Conservation (phyloP, 2,113 vertebrate species). For the Glaucidium brasilianum region DNA sequence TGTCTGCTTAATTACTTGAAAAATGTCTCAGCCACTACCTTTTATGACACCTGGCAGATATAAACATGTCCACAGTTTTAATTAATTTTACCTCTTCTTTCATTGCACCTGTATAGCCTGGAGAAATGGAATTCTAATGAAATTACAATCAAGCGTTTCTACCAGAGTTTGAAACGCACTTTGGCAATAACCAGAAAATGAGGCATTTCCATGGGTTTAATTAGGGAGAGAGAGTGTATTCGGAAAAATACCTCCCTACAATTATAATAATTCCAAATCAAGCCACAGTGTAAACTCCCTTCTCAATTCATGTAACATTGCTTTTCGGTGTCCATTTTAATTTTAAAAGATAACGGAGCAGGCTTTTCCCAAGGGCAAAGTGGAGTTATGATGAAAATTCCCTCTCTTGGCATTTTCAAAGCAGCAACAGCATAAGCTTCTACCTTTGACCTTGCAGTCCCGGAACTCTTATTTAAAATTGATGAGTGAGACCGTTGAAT, state of each 20-base stretch:
- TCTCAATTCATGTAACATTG: neutral
- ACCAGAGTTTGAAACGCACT: constrained; percentile 51
- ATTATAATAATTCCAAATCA: constrained; percentile 56
- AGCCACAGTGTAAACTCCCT: neutral
- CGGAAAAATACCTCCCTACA: constrained; percentile 38
- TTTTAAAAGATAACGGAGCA: neutral
- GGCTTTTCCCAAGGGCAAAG: neutral
- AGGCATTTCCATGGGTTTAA: constrained; percentile 62
- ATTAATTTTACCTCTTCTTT: constrained; percentile 81
- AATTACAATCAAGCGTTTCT: constrained; percentile 63
- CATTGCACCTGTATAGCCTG: constrained; percentile 72
- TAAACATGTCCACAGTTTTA: constrained; percentile 78
- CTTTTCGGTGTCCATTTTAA: neutral
- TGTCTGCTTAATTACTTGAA: constrained; percentile 80
- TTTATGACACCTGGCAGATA: constrained; percentile 76
- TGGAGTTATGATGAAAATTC: neutral
- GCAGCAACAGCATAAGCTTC: neutral
- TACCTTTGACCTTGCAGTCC: constrained; percentile 18
- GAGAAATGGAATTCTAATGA: constrained; percentile 74
- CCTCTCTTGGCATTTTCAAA: neutral
- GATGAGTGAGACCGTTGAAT: constrained; percentile 27
- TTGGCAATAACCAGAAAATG: constrained; percentile 65
- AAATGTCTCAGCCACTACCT: constrained; percentile 76
- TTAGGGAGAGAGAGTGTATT: constrained; percentile 29
- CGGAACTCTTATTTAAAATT: constrained; percentile 30